These are phyloP conservation scores for Seriola dumerili DNA, from an alignment of 2,113 vertebrate genomes.

Conservation along the genomic window DNA sequence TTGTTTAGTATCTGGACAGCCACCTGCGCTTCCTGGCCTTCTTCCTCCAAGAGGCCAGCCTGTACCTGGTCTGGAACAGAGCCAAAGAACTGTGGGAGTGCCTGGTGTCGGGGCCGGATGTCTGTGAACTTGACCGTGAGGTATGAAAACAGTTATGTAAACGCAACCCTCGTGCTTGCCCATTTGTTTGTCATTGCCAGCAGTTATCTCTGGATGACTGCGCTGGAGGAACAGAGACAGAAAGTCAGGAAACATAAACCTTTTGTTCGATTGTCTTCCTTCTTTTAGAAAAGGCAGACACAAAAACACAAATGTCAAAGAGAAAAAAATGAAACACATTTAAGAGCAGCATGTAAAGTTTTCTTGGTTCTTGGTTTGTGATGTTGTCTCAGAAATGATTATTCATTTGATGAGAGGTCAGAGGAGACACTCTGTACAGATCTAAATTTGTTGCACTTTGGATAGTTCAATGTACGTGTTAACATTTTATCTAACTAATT, in stretches of 20 bases:
- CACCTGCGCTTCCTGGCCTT: conserved; percentile 99
- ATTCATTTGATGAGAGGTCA: background rate
- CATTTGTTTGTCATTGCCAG: background rate
- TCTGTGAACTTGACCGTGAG: conserved; percentile 97
- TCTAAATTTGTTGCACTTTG: too few species aligned
- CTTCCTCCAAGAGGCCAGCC: conserved; percentile 98
- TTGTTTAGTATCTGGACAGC: conserved; percentile 94
- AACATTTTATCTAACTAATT: background rate
- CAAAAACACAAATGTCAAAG: too few species aligned
- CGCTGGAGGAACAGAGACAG: conserved; percentile 6
- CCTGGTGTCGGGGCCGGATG: conserved; percentile 95
- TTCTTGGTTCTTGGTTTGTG: background rate
- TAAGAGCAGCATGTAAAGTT: background rate
- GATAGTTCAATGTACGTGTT: background rate
- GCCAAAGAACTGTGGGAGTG: conserved; percentile 99
- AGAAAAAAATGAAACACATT: too few species aligned
- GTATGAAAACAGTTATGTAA: conserved; percentile 74
- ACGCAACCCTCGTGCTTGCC: conserved; percentile 14
- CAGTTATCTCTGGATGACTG: background rate
- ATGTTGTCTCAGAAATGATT: background rate
- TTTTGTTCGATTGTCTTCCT: too few species aligned
- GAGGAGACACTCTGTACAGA: too few species aligned
- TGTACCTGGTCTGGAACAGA: conserved; percentile 98
- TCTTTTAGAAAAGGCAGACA: too few species aligned
- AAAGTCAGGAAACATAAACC: background rate